A percentile compares a stretch with the other conserved stretches of the same genome.
phyloP scores from a whole-genome alignment of 2,797 vertebrate species.

The Buceros bicornis region DNA sequence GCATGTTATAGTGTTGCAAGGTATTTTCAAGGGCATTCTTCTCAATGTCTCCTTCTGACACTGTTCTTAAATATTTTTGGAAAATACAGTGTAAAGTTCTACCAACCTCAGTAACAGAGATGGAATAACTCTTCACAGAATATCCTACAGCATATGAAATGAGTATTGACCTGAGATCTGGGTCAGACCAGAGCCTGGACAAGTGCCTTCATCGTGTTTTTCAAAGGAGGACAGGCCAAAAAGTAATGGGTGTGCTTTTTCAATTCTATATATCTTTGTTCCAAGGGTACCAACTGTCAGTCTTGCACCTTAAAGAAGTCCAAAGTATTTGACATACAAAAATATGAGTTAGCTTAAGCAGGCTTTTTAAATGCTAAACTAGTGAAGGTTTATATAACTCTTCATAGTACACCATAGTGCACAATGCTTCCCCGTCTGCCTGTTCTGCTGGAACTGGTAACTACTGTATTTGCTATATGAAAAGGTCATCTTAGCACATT shows the following conservation, averaged over 20 bases:
- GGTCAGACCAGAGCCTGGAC: background rate
- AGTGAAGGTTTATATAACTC: background rate
- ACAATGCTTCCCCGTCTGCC: background rate
- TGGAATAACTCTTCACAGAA: background rate
- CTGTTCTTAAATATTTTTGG: background rate
- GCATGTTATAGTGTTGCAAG: background rate
- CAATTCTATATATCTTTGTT: background rate
- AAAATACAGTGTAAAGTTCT: background rate
- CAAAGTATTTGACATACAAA: background rate
- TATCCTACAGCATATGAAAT: background rate
- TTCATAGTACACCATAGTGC: background rate
- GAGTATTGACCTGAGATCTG: background rate
- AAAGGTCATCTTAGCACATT: background rate
- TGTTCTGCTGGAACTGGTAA: background rate
- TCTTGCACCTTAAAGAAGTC: background rate
- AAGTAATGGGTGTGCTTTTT: background rate
- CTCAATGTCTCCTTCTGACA: background rate
- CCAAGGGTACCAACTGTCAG: background rate
- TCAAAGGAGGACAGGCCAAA: background rate
- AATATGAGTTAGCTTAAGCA: background rate
- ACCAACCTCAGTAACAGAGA: background rate
- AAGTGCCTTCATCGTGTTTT: background rate
- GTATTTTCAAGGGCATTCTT: slow-evolving; percentile 14
- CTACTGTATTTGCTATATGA: background rate
- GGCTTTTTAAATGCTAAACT: background rate